Evolutionary conservation across 1,140 invertebrate genomes (phyloP).

Genomic region (Heliconius hewitsoni): DNA sequence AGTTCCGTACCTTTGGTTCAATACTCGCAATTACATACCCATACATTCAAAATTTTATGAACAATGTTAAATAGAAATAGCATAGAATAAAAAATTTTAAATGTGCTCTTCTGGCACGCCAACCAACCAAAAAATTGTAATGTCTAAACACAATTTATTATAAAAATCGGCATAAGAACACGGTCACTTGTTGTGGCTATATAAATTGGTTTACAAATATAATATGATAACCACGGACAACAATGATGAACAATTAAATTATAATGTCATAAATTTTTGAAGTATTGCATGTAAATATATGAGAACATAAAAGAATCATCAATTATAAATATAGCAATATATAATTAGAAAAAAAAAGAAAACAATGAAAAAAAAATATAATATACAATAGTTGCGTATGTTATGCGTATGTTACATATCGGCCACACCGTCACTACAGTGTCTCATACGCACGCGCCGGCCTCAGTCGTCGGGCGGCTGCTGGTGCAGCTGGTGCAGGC

Average conservation of each 20-base stretch:
- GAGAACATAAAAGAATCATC: too few species aligned
- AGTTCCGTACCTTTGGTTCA: neutral
- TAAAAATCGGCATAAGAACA: neutral
- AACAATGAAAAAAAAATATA: neutral
- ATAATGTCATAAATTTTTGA: neutral
- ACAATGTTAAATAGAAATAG: neutral
- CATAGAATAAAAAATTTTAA: neutral
- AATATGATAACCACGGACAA: neutral
- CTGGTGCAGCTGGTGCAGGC: constrained; percentile 39
- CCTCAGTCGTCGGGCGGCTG: constrained; percentile 35
- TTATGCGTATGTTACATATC: neutral
- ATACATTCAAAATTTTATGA: neutral
- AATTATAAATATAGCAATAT: too few species aligned
- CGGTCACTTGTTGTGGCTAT: neutral
- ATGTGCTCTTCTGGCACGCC: too few species aligned
- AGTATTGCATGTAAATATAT: neutral
- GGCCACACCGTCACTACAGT: neutral
- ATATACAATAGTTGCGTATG: neutral
- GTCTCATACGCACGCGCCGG: neutral
- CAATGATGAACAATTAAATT: neutral
- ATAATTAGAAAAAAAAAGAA: neutral
- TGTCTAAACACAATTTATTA: neutral
- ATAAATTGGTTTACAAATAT: neutral
- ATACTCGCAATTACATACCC: neutral
- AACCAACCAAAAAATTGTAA: neutral